Base-by-base conservation (phyloP, 2,888 invertebrate species). In the Agapostemon virescens region DNA sequence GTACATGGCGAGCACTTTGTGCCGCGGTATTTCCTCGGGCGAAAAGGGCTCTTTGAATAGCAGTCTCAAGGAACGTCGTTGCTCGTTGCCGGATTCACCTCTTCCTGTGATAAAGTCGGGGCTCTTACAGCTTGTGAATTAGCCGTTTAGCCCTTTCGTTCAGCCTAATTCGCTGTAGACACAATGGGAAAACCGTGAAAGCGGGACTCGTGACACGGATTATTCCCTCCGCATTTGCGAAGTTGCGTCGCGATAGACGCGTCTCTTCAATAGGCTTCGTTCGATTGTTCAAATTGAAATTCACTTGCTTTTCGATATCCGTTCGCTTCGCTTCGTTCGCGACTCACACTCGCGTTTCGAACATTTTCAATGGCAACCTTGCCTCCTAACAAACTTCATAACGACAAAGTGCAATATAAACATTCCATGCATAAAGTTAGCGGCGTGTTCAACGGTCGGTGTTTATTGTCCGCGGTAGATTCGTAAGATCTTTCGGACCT, bases 21-120 rank as follows among this genome's bases (percentile, higher is more conserved):
- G 73, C 58, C 80, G 67, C 73, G 58, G 36, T 58, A 58, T 77
- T 45, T 49, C 78, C 69, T 66, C 38, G 61, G 74, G 81, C 63
- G 63, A 64, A 84, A 81, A 74, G 84, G 77, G 75, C 78, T 82
- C 84, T 85, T 85, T 84, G 76, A 80, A 84, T 80, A 69, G 69
- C 73, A n/a, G 70, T 77, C 26, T 78, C 63, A 70, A 66, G 74
- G 71, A 84, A 80, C 69, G 78, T 82, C 66, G 38, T 49, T 42
- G 61, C 68, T 81, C 76, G 77, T 82, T 75, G 49, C 70, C 71
- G 63, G 42, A 72, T 79, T 69, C 74, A 75, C 63, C 80, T 85
- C 79, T 77, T 80, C 23, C 63, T 40, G 33, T 71, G 80, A 77
- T 85, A 83, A 86, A 83, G 77, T 71, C 80, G 55, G 55, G 68